Evolutionary conservation across 1,140 invertebrate genomes (phyloP).

Genomic region (Marisa cornuarietis): DNA sequence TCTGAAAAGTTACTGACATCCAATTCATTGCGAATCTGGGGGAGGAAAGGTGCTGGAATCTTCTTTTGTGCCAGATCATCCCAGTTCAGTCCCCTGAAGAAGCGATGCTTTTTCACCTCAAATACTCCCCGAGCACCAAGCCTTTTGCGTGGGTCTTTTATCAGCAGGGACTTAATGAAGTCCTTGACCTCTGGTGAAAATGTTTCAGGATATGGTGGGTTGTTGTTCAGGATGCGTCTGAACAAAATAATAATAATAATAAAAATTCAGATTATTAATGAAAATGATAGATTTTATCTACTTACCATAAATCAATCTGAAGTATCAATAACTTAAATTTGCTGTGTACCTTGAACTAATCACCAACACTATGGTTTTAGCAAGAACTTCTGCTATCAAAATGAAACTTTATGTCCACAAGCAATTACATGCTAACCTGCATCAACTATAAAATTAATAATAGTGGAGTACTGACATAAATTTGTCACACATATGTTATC

Average conservation of each 20-base stretch:
- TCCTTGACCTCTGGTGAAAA: conserved; percentile 73
- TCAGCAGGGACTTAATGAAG: conserved; percentile 80
- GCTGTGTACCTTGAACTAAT: no score
- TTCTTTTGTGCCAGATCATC: conserved; percentile 85
- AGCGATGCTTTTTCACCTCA: conserved; percentile 92
- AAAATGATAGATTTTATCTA: not conserved
- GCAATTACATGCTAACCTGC: no score
- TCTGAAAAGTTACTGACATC: conserved; percentile 96
- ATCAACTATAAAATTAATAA: no score
- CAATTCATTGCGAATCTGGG: conserved; percentile 82
- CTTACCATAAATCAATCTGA: no score
- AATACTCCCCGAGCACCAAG: conserved; percentile 81
- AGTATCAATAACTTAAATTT: no score
- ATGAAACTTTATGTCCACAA: no score
- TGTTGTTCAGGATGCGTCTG: conserved; percentile 83
- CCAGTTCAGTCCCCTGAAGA: conserved; percentile 93
- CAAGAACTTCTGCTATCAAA: no score
- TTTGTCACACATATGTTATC: no score
- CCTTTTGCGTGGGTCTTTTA: conserved; percentile 85
- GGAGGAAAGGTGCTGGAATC: conserved; percentile 94
- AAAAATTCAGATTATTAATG: not conserved
- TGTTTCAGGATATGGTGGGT: conserved; percentile 84
- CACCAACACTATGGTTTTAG: no score
- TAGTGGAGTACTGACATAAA: no score
- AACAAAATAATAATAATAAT: conserved; percentile 26